Evolutionary conservation across 2,797 vertebrate species (phyloP).

Genomic region (Stomatorhinus walkeri): DNA sequence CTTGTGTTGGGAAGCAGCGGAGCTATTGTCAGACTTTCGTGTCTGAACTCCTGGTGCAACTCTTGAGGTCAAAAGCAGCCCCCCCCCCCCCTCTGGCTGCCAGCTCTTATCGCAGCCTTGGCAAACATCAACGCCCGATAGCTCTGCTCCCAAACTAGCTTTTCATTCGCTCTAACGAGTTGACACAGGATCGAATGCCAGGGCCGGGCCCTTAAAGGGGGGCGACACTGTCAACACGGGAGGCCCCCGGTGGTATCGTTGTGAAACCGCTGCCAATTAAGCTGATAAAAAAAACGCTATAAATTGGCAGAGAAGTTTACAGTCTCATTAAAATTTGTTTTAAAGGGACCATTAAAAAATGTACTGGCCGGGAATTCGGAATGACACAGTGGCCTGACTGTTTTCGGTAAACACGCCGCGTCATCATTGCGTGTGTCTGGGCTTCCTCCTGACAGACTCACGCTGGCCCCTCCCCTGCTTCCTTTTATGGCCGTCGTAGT

Average conservation of each 20-base stretch:
- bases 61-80: slow-evolving; percentile 48
- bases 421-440: background rate
- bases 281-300: background rate
- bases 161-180: slow-evolving; percentile 34
- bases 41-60: slow-evolving; percentile 22
- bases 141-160: slow-evolving; percentile 36
- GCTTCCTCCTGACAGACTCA: slow-evolving; percentile 23
- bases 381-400: background rate
- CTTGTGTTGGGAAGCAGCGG: background rate
- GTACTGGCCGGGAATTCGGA: background rate
- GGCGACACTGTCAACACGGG: background rate
- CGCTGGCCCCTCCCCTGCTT: background rate
- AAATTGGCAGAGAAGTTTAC: background rate
- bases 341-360: background rate
- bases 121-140: slow-evolving; percentile 46
- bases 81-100: slow-evolving; percentile 27
- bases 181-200: slow-evolving; percentile 22
- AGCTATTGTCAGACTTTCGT: background rate
- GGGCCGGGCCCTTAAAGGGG: background rate
- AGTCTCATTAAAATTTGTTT: background rate
- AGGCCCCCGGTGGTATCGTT: background rate
- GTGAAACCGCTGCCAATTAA: background rate
- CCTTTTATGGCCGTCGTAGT: slow-evolving; percentile 7
- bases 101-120: slow-evolving; percentile 42
- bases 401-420: background rate